Evolutionary conservation across 2,113 vertebrate species (phyloP).

Genomic region (Panthera tigris): DNA sequence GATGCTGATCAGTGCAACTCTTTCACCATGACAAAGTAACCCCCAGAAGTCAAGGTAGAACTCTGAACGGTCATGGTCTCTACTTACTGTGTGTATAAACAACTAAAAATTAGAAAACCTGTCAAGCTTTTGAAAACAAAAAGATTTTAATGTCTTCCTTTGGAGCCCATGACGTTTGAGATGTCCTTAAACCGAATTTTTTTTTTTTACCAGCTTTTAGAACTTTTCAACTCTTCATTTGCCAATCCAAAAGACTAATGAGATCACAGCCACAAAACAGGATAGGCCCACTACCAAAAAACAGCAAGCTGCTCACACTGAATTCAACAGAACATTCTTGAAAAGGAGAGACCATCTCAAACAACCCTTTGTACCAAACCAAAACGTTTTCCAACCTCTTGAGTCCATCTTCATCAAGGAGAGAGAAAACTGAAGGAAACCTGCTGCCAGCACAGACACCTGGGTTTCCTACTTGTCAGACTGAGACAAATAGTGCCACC

Average conservation of each 20-base stretch:
- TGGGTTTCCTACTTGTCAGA: background rate
- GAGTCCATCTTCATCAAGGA: background rate
- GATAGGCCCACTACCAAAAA: background rate
- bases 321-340: background rate
- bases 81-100: background rate
- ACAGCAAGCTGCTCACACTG: background rate
- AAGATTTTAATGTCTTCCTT: background rate
- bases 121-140: background rate
- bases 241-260: background rate
- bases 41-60: background rate
- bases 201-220: background rate
- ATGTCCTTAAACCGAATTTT: background rate
- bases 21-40: background rate
- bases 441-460: no score
- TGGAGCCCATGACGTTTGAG: background rate
- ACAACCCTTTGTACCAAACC: background rate
- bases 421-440: background rate
- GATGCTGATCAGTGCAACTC: background rate
- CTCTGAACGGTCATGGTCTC: background rate
- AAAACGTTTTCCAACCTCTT: background rate
- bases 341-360: background rate
- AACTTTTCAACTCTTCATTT: background rate
- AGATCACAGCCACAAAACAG: background rate
- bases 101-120: background rate
- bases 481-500: background rate